Conservation (phyloP, 1,140 invertebrate species). For the Drosophila asahinai region DNA sequence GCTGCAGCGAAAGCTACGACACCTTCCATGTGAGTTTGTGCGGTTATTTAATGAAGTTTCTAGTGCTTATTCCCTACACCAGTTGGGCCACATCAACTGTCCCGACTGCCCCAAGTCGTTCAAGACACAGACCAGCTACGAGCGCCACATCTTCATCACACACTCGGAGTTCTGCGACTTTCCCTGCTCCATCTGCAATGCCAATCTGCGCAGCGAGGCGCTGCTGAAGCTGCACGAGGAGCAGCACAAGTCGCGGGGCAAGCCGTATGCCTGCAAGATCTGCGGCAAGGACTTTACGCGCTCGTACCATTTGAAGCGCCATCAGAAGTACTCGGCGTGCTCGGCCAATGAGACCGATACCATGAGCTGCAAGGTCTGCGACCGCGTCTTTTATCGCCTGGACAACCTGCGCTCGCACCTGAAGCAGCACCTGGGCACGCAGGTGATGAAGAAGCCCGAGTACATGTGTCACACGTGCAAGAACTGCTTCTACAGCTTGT, state of each 20-base stretch:
- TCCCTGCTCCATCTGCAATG: conserved; percentile 82
- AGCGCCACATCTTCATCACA: conserved; percentile 82
- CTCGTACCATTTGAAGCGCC: conserved; percentile 91
- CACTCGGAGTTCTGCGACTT: conserved; percentile 75
- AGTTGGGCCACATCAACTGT: conserved; percentile 83
- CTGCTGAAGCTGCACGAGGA: conserved; percentile 77
- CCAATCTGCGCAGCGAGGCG: conserved; percentile 73
- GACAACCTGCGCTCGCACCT: conserved; percentile 92
- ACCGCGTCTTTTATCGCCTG: conserved; percentile 90
- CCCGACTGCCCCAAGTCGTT: conserved; percentile 85
- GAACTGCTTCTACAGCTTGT: conserved; percentile 90
- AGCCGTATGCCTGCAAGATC: conserved; percentile 84
- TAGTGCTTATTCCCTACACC: background rate
- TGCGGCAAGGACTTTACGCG: conserved; percentile 90
- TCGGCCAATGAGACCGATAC: conserved; percentile 86
- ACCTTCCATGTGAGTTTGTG: conserved; percentile 75
- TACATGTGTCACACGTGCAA: conserved; percentile 89
- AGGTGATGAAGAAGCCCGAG: conserved; percentile 88
- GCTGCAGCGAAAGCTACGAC: conserved; percentile 82
- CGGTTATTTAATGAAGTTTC: background rate
- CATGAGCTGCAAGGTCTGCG: conserved; percentile 88
- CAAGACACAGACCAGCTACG: conserved; percentile 81
- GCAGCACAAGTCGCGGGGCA: conserved; percentile 77
- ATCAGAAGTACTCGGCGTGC: conserved; percentile 90
- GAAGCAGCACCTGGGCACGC: conserved; percentile 89